phyloP scores from a whole-genome alignment of 2,888 invertebrate species.

The Philonicus albiceps region DNA sequence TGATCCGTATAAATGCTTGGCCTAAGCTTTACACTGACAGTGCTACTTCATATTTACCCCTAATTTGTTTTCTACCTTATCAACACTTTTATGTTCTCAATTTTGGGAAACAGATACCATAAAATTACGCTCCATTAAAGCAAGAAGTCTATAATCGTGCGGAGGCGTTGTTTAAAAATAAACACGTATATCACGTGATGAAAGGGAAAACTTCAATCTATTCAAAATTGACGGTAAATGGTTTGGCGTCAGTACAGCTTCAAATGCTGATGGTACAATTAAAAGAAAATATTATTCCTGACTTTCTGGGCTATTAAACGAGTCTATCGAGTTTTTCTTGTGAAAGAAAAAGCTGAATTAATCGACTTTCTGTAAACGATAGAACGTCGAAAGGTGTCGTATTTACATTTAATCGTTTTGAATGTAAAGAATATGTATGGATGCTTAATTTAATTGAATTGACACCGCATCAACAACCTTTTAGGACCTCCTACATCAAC shows the following conservation, averaged over 20 bases:
- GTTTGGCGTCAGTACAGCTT: not conserved
- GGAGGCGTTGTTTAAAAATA: not conserved
- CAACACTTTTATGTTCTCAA: too few species aligned
- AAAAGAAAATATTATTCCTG: not conserved
- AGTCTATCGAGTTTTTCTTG: not conserved
- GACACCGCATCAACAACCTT: too few species aligned
- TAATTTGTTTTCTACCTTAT: too few species aligned
- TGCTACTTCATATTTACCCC: too few species aligned
- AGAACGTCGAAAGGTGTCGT: not conserved
- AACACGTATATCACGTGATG: not conserved
- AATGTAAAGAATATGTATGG: not conserved
- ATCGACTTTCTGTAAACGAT: not conserved
- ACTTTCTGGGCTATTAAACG: not conserved
- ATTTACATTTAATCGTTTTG: not conserved
- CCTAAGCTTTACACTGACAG: too few species aligned
- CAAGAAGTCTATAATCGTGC: not conserved
- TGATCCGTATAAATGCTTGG: too few species aligned
- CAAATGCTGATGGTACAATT: not conserved
- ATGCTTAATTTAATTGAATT: too few species aligned
- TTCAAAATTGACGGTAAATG: not conserved
- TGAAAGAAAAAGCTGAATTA: not conserved
- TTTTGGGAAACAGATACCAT: not conserved
- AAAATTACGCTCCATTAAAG: not conserved
- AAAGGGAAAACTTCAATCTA: not conserved
- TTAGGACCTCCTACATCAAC: too few species aligned